These are phyloP conservation scores for Echinarachnius parma DNA, from an alignment of 53 echinoderm and acorn worm species.

Conservation along the genomic window DNA sequence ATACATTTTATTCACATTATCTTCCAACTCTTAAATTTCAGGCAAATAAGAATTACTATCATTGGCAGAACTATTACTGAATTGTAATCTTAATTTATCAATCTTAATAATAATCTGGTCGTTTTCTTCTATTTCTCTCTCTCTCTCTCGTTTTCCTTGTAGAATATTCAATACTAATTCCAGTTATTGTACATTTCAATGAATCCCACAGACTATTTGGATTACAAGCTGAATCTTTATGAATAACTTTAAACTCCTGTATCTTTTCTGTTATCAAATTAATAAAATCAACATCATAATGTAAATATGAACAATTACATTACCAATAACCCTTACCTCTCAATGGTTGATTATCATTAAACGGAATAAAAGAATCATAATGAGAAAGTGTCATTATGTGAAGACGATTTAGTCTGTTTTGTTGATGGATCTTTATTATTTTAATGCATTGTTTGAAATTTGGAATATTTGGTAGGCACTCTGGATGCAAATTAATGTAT, in stretches of 20 bases:
- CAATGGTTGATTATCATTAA: background rate
- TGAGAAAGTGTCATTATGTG: no score
- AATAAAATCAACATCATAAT: conserved; percentile 12
- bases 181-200: conserved; percentile 10
- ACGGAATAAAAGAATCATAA: background rate
- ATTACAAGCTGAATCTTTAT: conserved; percentile 15
- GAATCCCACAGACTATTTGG: conserved; percentile 14
- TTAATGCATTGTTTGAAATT: no score
- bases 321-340: conserved; percentile 14
- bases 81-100: background rate
- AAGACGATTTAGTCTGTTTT: no score
- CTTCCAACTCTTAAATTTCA: background rate
- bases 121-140: conserved; percentile 3
- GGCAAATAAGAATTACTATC: background rate
- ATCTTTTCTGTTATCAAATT: background rate
- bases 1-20: conserved; percentile 19
- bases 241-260: conserved; percentile 6
- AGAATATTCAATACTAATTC: conserved; percentile 5
- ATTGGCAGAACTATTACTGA: background rate
- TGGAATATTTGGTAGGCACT: no score
- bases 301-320: conserved; percentile 10
- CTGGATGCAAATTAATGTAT: no score
- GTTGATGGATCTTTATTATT: no score
- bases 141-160: conserved; percentile 15
- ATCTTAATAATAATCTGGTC: background rate